These are phyloP conservation scores for Spatula versicolor DNA, from an alignment of 2,797 vertebrate species.

Conservation along the genomic window DNA sequence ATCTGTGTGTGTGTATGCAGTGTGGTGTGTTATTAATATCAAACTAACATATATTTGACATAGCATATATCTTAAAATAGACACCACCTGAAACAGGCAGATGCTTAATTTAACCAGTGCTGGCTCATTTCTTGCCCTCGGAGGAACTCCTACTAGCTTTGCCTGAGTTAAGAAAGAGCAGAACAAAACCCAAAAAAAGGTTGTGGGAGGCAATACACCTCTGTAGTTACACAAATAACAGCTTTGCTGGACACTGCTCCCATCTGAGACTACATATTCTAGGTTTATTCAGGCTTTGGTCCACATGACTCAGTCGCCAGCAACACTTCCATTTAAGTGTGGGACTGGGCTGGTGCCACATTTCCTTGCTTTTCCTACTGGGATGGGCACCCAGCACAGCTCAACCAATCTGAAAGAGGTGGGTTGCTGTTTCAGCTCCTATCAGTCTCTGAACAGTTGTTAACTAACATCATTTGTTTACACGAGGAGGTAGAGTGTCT, in stretches of 20 bases:
- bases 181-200: neutral
- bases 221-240: neutral
- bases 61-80: neutral
- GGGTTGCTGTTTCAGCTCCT: neutral
- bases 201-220: neutral
- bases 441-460: neutral
- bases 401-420: neutral
- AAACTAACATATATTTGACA: neutral
- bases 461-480: constrained; percentile 23
- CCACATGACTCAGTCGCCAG: neutral
- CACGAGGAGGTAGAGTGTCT: neutral
- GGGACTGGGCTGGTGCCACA: neutral
- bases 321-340: neutral
- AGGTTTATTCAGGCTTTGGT: neutral
- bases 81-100: neutral
- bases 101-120: neutral
- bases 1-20: neutral
- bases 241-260: neutral
- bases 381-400: neutral
- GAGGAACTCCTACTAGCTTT: neutral
- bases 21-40: neutral
- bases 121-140: neutral
- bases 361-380: neutral
- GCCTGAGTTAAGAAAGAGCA: neutral
- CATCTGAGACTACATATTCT: neutral